These are phyloP conservation scores for Astyanax mexicanus DNA, from an alignment of 2,797 vertebrate species.

Conservation along the genomic window DNA sequence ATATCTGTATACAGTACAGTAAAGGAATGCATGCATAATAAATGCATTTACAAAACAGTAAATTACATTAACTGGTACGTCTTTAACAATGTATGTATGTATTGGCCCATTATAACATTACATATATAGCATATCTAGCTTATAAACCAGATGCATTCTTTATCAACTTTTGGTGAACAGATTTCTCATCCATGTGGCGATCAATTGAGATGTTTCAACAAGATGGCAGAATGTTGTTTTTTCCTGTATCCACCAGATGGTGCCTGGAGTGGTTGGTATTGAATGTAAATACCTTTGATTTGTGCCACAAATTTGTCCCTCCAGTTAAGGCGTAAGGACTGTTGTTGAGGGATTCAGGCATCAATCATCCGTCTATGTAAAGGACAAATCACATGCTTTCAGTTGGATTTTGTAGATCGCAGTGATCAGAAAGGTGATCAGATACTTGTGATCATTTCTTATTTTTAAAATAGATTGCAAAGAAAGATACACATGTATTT, in stretches of 20 bases:
- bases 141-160: too few relatives aligned
- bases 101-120: too few relatives aligned
- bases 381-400: too few relatives aligned
- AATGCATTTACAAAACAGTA: too few relatives aligned
- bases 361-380: background rate
- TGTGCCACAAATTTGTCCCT: background rate
- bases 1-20: too few relatives aligned
- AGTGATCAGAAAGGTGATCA: background rate
- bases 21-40: too few relatives aligned
- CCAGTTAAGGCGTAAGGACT: background rate
- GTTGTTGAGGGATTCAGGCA: background rate
- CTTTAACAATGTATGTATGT: too few relatives aligned
- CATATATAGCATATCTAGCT: too few relatives aligned
- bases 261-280: slow-evolving; percentile 17
- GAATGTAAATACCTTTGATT: slow-evolving; percentile 11
- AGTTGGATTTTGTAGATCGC: background rate
- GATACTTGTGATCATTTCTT: too few relatives aligned
- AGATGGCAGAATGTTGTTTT: slow-evolving; percentile 51
- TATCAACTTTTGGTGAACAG: background rate
- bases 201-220: slow-evolving; percentile 32
- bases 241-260: slow-evolving; percentile 42
- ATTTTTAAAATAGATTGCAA: background rate
- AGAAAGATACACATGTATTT: background rate
- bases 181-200: background rate
- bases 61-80: too few relatives aligned